These are phyloP conservation scores for Cossypha caffra DNA, from an alignment of 2,797 vertebrate species.

Conservation along the genomic window DNA sequence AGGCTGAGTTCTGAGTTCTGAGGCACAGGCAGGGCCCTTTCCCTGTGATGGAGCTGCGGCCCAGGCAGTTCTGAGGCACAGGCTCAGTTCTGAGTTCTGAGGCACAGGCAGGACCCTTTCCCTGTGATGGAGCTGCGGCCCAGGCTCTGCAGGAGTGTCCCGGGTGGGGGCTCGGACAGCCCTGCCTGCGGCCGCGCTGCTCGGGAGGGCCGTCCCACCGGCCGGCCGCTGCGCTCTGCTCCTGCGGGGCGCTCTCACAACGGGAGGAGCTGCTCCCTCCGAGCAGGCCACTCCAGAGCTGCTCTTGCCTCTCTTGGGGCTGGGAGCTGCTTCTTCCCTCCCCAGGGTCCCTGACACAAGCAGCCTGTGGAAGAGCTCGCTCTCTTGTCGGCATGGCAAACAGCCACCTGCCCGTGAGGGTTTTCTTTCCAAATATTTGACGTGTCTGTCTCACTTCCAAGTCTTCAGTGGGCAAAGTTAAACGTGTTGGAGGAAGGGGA, in stretches of 20 bases:
- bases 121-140: too few relatives aligned
- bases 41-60: too few relatives aligned
- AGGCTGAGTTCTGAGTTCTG: too few relatives aligned
- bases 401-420: background rate
- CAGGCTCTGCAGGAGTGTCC: fast-evolving
- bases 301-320: background rate
- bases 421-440: background rate
- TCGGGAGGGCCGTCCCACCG: fast-evolving
- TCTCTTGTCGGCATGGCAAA: background rate
- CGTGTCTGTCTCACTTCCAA: background rate
- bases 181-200: background rate
- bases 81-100: too few relatives aligned
- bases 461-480: background rate
- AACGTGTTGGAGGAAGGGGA: background rate
- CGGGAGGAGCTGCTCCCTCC: fast-evolving
- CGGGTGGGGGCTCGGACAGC: fast-evolving
- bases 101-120: too few relatives aligned
- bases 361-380: background rate
- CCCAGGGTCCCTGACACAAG: background rate
- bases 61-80: too few relatives aligned
- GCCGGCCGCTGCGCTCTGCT: background rate
- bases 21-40: too few relatives aligned
- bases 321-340: background rate
- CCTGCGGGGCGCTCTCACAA: fast-evolving
- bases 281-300: background rate